Conservation (phyloP, 2,888 invertebrate genomes). For the Muschampia plurimacula region DNA sequence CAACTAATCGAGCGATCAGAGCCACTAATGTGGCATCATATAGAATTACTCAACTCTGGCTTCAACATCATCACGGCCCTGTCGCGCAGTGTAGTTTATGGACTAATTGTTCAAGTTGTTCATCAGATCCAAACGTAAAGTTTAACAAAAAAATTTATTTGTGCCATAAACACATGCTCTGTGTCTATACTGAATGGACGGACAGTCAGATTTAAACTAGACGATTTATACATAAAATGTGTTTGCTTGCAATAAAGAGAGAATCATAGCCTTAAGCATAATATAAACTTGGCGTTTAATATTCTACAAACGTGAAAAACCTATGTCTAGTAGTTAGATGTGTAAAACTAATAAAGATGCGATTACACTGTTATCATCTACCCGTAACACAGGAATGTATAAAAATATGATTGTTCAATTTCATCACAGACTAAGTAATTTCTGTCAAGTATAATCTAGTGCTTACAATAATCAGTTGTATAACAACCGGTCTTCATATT, state of each 20-base stretch:
- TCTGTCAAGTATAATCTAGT: constrained; percentile 22
- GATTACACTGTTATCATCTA: constrained; percentile 51
- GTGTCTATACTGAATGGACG: not conserved
- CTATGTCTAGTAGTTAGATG: constrained; percentile 36
- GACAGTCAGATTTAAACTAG: not conserved
- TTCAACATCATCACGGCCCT: too few relatives aligned
- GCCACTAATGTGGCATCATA: too few relatives aligned
- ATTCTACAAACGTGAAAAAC: constrained; percentile 38
- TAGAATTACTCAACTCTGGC: too few relatives aligned
- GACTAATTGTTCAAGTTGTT: too few relatives aligned
- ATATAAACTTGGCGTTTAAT: constrained; percentile 8
- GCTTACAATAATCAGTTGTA: constrained; percentile 20
- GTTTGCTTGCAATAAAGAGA: constrained; percentile 18
- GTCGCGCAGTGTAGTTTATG: too few relatives aligned
- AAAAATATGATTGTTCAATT: constrained; percentile 76
- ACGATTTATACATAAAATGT: constrained; percentile 5
- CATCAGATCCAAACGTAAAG: too few relatives aligned
- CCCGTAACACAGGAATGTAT: constrained; percentile 83
- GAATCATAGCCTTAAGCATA: constrained; percentile 41
- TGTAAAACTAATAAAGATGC: constrained; percentile 26
- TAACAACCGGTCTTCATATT: constrained; percentile 22
- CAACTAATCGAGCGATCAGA: too few relatives aligned
- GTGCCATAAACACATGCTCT: too few relatives aligned
- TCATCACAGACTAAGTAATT: constrained; percentile 66
- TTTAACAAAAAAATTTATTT: too few relatives aligned